Conservation (phyloP, 1,140 invertebrate genomes). For the Meloidogyne hapla region DNA sequence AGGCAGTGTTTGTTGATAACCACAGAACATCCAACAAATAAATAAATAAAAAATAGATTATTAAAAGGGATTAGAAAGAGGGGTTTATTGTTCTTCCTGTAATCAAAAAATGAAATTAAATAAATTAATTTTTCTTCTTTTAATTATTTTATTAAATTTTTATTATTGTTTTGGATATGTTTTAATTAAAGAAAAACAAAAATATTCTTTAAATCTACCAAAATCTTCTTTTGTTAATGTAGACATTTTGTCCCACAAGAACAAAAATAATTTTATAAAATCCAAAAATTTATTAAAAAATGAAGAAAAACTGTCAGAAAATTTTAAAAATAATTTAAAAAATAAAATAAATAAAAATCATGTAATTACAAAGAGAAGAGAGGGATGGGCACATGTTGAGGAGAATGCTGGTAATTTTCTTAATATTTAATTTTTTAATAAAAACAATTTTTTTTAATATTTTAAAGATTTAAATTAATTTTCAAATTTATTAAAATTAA, state of each 20-base stretch:
- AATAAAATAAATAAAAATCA: not conserved
- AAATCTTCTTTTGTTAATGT: not conserved
- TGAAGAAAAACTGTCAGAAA: not conserved
- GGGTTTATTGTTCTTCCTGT: no score
- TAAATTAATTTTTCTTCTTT: not conserved
- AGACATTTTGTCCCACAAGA: not conserved
- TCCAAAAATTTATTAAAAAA: not conserved
- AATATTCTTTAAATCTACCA: not conserved
- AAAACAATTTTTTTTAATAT: no score
- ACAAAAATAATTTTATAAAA: conserved; percentile 2
- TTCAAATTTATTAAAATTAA: no score
- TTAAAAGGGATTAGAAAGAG: no score
- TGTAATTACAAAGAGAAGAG: not conserved
- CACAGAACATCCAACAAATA: not conserved
- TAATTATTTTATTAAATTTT: not conserved
- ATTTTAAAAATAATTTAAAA: not conserved
- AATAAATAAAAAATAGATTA: not conserved
- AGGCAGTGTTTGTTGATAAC: not conserved
- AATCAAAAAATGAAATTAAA: not conserved
- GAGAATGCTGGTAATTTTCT: no score
- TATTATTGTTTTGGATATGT: not conserved
- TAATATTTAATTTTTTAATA: no score
- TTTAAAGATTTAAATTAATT: no score
- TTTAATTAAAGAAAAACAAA: not conserved
- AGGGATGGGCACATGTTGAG: not conserved